Base-by-base conservation (phyloP, 2,113 vertebrate species). In the Macquaria australasica region DNA sequence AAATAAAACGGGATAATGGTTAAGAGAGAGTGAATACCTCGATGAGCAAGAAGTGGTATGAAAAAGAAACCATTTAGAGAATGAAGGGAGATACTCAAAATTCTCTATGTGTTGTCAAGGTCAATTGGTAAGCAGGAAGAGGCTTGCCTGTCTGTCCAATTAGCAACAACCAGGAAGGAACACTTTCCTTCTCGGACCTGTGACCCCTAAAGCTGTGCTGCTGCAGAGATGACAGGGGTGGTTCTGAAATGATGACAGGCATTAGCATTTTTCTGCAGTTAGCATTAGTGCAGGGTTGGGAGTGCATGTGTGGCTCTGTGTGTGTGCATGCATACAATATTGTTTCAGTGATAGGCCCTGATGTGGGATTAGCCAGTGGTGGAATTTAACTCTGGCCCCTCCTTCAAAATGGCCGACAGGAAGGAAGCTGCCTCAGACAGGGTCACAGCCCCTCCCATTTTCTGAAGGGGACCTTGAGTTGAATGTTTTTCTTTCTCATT, bases 381-480 rank as follows among this genome's bases (percentile, higher is more conserved):
- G 80, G 68, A 89, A 91, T 8, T 94, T 92, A 91, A 93, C 80
- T 86, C 77, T 88, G 81, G 90, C 87, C 89, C 89, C 90, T 90
- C 92, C 86, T 93, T 94, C 87, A 95, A 95, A 92, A 94, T 92
- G 93, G 92, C 92, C 80, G 93, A 95, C 93, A 95, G 92, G 91
- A 92, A 93, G 93, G 90, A 92, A 92, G 90, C 87, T 76, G 73
- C 76, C 50, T 74, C 58, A 89, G 92, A 94, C 91, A 94, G 94
- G 94, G 94, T 94, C 93, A 89, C 79, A 87, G 90, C 87, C 86
- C 88, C 87, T 80, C 92, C 92, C 88, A 83, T 89, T 91, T 92
- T 88, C 91, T 94, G 93, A 95, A 95, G 95, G 95, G 86, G 95
- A 94, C 93, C 94, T 95, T 95, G 94, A 90, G 76, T 88, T 91